A percentile compares a stretch with the other conserved stretches of the same genome.
Evolutionary conservation across 2,113 vertebrate species (phyloP).

Genomic region (Podarcis muralis): DNA sequence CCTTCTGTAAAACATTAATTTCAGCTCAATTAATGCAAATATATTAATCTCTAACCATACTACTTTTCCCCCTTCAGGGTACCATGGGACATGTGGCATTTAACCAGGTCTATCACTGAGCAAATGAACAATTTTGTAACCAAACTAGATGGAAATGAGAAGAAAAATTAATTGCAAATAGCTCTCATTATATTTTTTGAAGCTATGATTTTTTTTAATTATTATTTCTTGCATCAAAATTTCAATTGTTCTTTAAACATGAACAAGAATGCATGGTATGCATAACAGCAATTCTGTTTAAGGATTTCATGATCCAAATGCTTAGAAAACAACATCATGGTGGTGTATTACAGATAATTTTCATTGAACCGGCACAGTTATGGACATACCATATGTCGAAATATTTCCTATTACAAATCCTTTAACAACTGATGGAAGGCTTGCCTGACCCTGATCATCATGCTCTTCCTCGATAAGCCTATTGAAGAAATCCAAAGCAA

Average conservation of each 20-base stretch:
- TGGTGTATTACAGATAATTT: background rate
- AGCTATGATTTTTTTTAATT: background rate
- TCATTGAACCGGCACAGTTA: background rate
- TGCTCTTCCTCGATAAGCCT: background rate
- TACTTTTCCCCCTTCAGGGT: background rate
- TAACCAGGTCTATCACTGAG: constrained; percentile 2
- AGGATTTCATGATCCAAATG: background rate
- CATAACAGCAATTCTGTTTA: background rate
- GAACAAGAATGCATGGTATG: background rate
- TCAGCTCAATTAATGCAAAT: constrained; percentile 44
- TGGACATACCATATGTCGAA: background rate
- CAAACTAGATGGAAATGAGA: background rate
- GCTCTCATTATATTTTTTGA: background rate
- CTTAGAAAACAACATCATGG: background rate
- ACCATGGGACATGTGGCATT: constrained; percentile 12
- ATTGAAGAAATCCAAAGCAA: background rate
- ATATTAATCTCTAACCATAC: constrained; percentile 37
- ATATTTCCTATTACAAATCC: too few relatives aligned
- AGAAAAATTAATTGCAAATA: background rate
- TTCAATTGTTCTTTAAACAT: background rate
- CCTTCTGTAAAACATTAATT: constrained; percentile 61
- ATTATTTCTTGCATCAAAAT: background rate
- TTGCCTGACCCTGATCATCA: background rate
- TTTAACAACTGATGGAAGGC: background rate
- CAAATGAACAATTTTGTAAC: background rate